Conservation (phyloP, 2,113 vertebrate species). For the Lontra canadensis region DNA sequence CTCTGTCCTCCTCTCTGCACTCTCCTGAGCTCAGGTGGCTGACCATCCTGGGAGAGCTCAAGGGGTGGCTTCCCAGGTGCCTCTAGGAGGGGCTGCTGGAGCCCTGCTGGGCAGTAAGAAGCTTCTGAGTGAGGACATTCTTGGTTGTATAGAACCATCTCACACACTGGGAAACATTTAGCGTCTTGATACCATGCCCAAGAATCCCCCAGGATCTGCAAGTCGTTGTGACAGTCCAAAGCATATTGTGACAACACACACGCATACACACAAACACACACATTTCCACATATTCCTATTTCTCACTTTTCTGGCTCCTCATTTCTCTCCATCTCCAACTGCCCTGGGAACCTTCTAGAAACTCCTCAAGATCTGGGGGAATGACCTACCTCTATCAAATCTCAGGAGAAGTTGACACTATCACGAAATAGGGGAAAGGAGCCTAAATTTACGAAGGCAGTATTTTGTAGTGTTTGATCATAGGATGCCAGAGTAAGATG, state of each 20-base stretch:
- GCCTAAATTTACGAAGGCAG: not conserved
- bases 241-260: not conserved
- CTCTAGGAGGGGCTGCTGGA: not conserved
- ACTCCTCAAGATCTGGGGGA: too few species aligned
- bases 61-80: not conserved
- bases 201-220: not conserved
- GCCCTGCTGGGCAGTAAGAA: not conserved
- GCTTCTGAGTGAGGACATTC: not conserved
- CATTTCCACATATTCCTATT: not conserved
- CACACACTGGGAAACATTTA: not conserved
- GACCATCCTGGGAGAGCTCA: not conserved
- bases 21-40: not conserved
- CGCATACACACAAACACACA: not conserved
- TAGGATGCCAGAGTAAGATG: not conserved
- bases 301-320: not conserved
- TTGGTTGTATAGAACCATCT: not conserved
- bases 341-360: not conserved
- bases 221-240: not conserved
- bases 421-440: not conserved
- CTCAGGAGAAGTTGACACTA: not conserved
- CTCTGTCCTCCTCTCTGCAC: too few species aligned
- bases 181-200: not conserved
- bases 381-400: not conserved
- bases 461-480: not conserved
- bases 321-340: not conserved